These are phyloP conservation scores for Rousettus madagascariensis DNA, from an alignment of 2,797 vertebrate species.

Conservation along the genomic window DNA sequence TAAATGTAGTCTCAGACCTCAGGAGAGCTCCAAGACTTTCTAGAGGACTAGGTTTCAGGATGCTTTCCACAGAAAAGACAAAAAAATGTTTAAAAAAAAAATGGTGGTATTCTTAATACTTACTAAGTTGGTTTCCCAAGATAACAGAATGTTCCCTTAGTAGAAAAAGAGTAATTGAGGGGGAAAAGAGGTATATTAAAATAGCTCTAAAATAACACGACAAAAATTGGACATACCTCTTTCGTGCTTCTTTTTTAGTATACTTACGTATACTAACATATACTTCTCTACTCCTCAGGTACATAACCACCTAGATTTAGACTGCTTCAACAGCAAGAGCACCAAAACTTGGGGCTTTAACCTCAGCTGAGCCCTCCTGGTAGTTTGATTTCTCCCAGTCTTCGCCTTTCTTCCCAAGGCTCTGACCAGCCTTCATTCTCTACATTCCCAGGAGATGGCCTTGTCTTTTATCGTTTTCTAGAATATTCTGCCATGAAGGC, in stretches of 20 bases:
- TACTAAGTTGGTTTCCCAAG: not conserved
- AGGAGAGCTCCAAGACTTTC: not conserved
- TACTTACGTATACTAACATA: not conserved
- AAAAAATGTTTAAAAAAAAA: not conserved
- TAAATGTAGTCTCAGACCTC: not conserved
- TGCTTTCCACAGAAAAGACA: not conserved
- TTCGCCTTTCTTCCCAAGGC: not conserved
- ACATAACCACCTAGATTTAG: not conserved
- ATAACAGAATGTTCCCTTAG: not conserved
- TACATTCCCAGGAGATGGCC: not conserved
- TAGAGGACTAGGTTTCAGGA: not conserved
- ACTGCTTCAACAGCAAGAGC: not conserved
- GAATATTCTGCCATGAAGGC: not conserved
- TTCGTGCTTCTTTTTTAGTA: not conserved
- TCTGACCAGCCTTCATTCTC: not conserved
- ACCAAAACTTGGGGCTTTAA: not conserved
- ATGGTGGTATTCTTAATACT: not conserved
- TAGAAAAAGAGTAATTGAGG: conserved; percentile 1
- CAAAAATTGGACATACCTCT: not conserved
- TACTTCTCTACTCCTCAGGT: not conserved
- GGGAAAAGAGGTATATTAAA: not conserved
- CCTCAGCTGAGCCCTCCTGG: not conserved
- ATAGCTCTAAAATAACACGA: not conserved
- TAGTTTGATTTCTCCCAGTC: not conserved
- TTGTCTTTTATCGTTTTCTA: not conserved